Evolutionary conservation across 2,113 vertebrate genomes (phyloP).

Genomic region (Accipiter cooperii): DNA sequence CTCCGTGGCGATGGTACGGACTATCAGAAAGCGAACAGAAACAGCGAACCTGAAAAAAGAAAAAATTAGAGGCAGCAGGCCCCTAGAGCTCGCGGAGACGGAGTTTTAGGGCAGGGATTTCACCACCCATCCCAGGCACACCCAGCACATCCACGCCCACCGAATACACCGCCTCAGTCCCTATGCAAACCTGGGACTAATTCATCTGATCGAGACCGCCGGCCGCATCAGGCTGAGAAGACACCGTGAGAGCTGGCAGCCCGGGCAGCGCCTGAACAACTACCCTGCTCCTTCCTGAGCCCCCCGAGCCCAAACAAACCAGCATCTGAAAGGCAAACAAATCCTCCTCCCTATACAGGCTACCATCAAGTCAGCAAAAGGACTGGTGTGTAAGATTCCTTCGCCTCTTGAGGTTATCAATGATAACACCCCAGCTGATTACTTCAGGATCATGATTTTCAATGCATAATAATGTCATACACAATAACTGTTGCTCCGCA

Average conservation of each 20-base stretch:
- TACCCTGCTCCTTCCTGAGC: neutral
- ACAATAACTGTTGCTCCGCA: neutral
- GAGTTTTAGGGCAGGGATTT: neutral
- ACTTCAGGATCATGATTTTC: neutral
- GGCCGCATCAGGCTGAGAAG: neutral
- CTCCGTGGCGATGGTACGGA: rapidly evolving
- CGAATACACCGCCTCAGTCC: neutral
- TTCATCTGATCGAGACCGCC: neutral
- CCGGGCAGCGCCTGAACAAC: neutral
- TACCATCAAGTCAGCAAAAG: neutral
- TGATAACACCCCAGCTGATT: neutral
- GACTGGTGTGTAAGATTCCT: neutral
- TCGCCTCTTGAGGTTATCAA: neutral
- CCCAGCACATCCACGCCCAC: neutral
- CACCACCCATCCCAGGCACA: rapidly evolving
- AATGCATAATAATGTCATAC: neutral
- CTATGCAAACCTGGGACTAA: neutral
- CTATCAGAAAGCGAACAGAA: neutral
- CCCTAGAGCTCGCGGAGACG: rapidly evolving
- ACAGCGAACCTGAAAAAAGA: neutral
- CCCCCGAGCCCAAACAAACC: neutral
- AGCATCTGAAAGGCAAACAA: neutral
- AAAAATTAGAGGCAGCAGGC: neutral
- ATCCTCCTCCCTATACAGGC: neutral
- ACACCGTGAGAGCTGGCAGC: neutral